Percentiles rank a stretch among this genome's conserved stretches.
phyloP scores from a whole-genome alignment of 2,113 vertebrate genomes.

The Carassius gibelio region DNA sequence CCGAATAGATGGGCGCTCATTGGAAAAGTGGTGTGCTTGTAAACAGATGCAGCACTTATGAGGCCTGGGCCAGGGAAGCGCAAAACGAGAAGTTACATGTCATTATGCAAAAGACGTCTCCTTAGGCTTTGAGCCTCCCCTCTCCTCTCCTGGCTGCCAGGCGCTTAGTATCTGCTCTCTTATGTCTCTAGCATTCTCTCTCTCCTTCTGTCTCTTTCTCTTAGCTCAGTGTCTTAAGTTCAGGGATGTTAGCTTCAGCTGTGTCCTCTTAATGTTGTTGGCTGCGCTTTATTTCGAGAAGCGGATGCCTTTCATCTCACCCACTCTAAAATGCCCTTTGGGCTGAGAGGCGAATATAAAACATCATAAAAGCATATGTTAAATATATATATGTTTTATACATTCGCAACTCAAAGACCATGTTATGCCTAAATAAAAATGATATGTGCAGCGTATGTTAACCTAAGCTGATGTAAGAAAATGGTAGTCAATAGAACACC shows the following conservation, averaged over 20 bases:
- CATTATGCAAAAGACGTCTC: constrained; percentile 61
- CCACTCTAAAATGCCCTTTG: neutral
- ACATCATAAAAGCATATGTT: neutral
- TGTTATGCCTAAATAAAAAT: neutral
- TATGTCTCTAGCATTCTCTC: neutral
- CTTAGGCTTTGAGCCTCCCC: constrained; percentile 46
- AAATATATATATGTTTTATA: neutral
- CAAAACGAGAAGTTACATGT: constrained; percentile 57
- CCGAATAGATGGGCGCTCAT: constrained; percentile 48
- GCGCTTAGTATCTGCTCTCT: neutral
- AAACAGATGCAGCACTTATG: constrained; percentile 60
- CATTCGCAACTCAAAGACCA: constrained; percentile 1
- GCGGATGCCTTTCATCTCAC: neutral
- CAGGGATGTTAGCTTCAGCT: constrained; percentile 26
- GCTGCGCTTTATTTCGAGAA: neutral
- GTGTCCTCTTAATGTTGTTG: constrained; percentile 4
- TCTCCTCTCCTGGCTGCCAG: constrained; percentile 32
- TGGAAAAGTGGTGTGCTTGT: constrained; percentile 54
- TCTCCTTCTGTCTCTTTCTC: constrained; percentile 7
- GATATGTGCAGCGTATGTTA: constrained; percentile 19
- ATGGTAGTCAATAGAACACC: neutral
- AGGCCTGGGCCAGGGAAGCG: constrained; percentile 46
- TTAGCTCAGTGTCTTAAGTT: constrained; percentile 9
- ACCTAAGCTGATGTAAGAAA: neutral
- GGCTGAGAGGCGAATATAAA: neutral